Conservation (phyloP, 2,888 invertebrate species). For the Agrotis segetum region DNA sequence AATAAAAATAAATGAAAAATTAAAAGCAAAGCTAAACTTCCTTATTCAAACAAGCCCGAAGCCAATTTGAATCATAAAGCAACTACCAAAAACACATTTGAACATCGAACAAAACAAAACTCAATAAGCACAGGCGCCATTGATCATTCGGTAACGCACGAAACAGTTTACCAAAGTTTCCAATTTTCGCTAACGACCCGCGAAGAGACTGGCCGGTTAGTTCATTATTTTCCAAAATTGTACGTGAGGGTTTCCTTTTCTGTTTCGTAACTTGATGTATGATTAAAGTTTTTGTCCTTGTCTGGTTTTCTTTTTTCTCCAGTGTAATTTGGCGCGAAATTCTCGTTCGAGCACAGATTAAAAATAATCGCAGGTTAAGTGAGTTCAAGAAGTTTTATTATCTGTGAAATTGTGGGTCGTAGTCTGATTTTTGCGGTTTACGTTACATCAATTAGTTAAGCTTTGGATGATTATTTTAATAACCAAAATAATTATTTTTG, state of each 20-base stretch:
- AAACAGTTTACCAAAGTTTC: slow-evolving; percentile 71
- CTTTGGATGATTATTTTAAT: slow-evolving; percentile 20
- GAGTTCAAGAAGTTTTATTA: slow-evolving; percentile 47
- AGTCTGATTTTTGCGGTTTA: slow-evolving; percentile 23
- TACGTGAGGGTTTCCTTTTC: slow-evolving; percentile 69
- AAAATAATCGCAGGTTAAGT: slow-evolving; percentile 49
- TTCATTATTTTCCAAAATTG: slow-evolving; percentile 88
- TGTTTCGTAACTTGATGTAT: slow-evolving; percentile 69
- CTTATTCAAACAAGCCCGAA: slow-evolving; percentile 34
- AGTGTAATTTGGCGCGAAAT: slow-evolving; percentile 52
- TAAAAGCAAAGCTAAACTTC: slow-evolving; percentile 19
- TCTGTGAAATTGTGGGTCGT: slow-evolving; percentile 40
- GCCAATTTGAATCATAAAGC: slow-evolving; percentile 45
- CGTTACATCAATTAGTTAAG: not conserved
- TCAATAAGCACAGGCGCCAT: slow-evolving; percentile 70
- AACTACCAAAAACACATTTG: slow-evolving; percentile 55
- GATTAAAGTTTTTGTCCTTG: slow-evolving; percentile 78
- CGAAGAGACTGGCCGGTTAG: slow-evolving; percentile 80
- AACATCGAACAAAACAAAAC: slow-evolving; percentile 69
- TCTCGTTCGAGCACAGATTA: slow-evolving; percentile 45
- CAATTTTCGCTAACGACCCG: slow-evolving; percentile 84
- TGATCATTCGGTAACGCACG: slow-evolving; percentile 79
- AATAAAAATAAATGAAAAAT: not conserved
- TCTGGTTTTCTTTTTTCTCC: slow-evolving; percentile 59
- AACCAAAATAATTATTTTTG: slow-evolving; percentile 35